These are phyloP conservation scores for Lutraria lutraria DNA, from an alignment of 2,888 invertebrate species.

Conservation along the genomic window DNA sequence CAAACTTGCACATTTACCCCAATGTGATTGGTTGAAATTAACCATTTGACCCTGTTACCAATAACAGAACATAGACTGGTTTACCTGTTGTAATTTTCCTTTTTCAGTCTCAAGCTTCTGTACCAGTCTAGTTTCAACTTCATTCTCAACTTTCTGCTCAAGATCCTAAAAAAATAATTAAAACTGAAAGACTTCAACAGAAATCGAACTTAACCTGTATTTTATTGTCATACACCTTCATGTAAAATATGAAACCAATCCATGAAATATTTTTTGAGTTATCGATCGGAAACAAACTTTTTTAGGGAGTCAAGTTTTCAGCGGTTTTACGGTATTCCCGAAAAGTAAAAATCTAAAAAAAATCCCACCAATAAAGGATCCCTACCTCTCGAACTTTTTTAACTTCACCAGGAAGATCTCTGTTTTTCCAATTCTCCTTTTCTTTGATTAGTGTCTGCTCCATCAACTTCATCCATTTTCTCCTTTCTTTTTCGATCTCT, in stretches of 20 bases:
- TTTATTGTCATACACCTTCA: no score
- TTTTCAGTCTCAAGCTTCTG: slow-evolving; percentile 55
- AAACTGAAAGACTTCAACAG: no score
- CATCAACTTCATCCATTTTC: slow-evolving; percentile 67
- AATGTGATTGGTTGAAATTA: not conserved
- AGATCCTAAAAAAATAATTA: slow-evolving; percentile 42
- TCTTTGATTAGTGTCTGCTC: slow-evolving; percentile 60
- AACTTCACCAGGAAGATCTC: slow-evolving; percentile 58
- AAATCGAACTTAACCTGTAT: no score
- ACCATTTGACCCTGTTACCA: slow-evolving; percentile 3
- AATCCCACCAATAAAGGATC: not conserved
- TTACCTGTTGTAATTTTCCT: slow-evolving; percentile 65
- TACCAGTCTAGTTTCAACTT: slow-evolving; percentile 51
- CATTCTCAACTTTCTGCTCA: slow-evolving; percentile 47
- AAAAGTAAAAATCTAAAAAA: no score
- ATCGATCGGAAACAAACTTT: no score
- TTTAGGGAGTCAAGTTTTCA: no score
- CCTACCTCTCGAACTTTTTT: slow-evolving; percentile 55
- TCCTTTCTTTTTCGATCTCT: slow-evolving; percentile 65
- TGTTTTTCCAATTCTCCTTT: slow-evolving; percentile 61
- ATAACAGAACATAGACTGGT: slow-evolving; percentile 12
- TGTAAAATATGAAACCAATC: no score
- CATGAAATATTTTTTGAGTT: no score
- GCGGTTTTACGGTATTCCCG: no score
- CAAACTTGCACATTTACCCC: not conserved